A percentile compares a stretch with the other conserved stretches of the same genome.
Evolutionary conservation across 2,797 vertebrate genomes (phyloP).

Genomic region (Phoeniculus purpureus): DNA sequence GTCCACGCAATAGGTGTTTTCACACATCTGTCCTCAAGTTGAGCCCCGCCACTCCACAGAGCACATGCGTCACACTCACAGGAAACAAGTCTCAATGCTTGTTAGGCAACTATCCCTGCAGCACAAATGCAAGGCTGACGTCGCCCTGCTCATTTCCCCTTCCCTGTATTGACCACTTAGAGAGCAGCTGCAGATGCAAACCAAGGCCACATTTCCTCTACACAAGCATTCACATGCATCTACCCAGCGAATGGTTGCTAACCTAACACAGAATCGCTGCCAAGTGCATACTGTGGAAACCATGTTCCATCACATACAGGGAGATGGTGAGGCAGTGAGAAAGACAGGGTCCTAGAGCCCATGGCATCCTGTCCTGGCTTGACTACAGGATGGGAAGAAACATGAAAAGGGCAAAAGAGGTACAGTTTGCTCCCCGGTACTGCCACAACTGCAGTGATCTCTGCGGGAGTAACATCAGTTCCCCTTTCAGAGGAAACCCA

Average conservation of each 20-base stretch:
- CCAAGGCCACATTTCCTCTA: not conserved
- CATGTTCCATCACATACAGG: not conserved
- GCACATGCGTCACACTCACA: conserved; percentile 31
- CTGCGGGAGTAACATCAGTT: accelerated
- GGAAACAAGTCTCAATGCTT: conserved; percentile 2
- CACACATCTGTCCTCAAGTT: not conserved
- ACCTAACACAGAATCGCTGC: not conserved
- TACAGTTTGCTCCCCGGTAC: not conserved
- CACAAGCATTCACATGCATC: not conserved
- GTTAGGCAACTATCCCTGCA: conserved; percentile 46
- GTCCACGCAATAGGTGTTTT: not conserved
- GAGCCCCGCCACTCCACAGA: not conserved
- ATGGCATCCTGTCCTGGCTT: not conserved
- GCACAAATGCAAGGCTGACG: conserved; percentile 5
- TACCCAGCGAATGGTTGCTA: not conserved
- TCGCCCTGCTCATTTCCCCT: conserved; percentile 48
- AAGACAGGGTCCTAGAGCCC: not conserved
- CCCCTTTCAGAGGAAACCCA: not conserved
- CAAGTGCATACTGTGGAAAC: not conserved
- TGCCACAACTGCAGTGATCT: not conserved
- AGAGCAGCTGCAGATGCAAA: not conserved
- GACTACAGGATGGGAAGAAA: not conserved
- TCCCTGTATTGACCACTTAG: conserved; percentile 19
- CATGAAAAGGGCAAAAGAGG: not conserved
- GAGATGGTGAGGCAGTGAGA: not conserved